Base-by-base conservation (phyloP, 2,888 invertebrate genomes). In the Boloria selene region DNA sequence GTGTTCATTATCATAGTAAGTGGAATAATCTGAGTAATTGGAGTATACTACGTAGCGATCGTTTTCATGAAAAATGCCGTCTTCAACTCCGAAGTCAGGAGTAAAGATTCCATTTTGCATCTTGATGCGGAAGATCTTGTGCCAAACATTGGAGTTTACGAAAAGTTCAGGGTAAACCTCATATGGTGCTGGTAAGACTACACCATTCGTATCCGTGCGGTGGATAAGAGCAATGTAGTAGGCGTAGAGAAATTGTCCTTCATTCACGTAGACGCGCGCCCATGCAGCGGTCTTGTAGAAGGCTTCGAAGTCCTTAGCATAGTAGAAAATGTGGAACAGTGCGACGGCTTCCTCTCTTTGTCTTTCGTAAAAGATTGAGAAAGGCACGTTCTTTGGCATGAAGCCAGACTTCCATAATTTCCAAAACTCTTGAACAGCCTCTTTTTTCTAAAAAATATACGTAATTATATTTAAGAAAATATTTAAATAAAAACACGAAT, bases 91-190 rank as follows among this genome's bases (percentile, higher is more conserved):
- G 52, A 76, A 72, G 65, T 89, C 82, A 58, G 54, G 4, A 17
- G 54, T 38, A 38, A 79, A 18, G 3, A 82, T 38, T 64, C 85
- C 85, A 56, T 77, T 73, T 74, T 87, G 87, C 85, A 88, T 87
- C 75, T 93, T 93, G 55, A 83, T 82, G 55, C 84, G 75, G 77
- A 87, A 86, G 17, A 90, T 80, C 63, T 86, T 89, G 53, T 81
- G 75, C 74, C 95, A 85, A 13, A 93, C 89, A 53, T 94, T 93
- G 14, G 88, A 81, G 80, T 94, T 94, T 70, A 94, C 93, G 89
- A 94, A 96, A 72, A 93, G 92, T 79, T 94, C 92, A 0, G 96
- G 95, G 73, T 93, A 87, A 42, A 95, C 86, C 88, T 96, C 95
- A 75, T 95, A 95, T n/a, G 94, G 89, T 2, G 95, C 94, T 2